These are phyloP conservation scores for Terebella lapidaria DNA, from an alignment of 2,888 invertebrate genomes.

Conservation along the genomic window DNA sequence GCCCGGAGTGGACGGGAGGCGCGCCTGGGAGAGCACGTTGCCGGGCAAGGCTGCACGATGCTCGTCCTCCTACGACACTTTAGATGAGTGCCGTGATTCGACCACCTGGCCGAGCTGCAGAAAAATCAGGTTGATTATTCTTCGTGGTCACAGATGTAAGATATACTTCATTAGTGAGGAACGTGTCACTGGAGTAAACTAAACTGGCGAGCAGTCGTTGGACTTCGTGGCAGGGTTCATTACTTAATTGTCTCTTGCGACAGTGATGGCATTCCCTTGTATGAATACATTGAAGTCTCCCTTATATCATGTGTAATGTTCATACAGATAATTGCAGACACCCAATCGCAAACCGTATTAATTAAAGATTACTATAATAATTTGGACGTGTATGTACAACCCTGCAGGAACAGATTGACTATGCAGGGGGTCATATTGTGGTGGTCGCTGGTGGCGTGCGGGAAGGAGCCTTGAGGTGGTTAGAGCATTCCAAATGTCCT, in stretches of 20 bases:
- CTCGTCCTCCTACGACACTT: slow-evolving; percentile 43
- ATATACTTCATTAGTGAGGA: too few species aligned
- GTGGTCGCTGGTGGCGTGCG: slow-evolving; percentile 39
- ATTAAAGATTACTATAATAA: too few species aligned
- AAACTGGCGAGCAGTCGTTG: too few species aligned
- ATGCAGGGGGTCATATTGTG: slow-evolving; percentile 27
- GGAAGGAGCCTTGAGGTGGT: slow-evolving; percentile 38
- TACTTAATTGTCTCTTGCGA: too few species aligned
- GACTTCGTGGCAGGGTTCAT: too few species aligned
- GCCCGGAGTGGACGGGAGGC: slow-evolving; percentile 28
- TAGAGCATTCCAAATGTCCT: slow-evolving; percentile 33
- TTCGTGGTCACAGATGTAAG: not conserved
- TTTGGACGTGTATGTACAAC: too few species aligned
- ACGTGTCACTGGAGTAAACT: too few species aligned
- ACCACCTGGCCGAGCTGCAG: slow-evolving; percentile 32
- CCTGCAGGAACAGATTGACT: slow-evolving; percentile 27
- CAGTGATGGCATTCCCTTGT: too few species aligned
- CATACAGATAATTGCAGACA: too few species aligned
- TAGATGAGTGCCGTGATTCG: slow-evolving; percentile 50
- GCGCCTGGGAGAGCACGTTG: slow-evolving; percentile 26
- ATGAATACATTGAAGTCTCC: too few species aligned
- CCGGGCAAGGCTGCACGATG: slow-evolving; percentile 25
- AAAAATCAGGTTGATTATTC: slow-evolving; percentile 20
- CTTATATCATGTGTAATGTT: too few species aligned
- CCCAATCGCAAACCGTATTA: too few species aligned